Conservation (phyloP, 2,797 vertebrate species). For the Ataeniobius toweri region DNA sequence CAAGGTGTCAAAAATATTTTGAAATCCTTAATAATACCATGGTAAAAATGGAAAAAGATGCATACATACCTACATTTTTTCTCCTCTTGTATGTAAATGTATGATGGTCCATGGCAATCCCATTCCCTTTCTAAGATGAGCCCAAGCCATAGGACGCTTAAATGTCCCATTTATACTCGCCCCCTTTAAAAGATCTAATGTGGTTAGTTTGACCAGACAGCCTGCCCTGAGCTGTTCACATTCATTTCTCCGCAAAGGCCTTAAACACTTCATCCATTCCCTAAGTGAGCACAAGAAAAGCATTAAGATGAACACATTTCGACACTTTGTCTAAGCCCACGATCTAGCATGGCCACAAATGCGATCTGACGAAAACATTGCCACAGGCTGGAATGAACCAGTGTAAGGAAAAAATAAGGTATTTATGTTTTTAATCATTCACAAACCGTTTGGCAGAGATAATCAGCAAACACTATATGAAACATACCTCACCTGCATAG, state of each 20-base stretch:
- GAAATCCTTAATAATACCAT: not conserved
- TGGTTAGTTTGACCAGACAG: conserved; percentile 74
- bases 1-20: conserved; percentile 5
- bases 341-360: conserved; percentile 29
- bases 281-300: conserved; percentile 19
- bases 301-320: conserved; percentile 38
- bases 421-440: not conserved
- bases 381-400: conserved; percentile 35
- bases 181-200: conserved; percentile 65
- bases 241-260: conserved; percentile 51
- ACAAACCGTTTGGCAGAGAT: not conserved
- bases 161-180: conserved; percentile 77
- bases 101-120: conserved; percentile 78
- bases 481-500: not conserved
- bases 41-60: conserved; percentile 37
- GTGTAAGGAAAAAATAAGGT: not conserved
- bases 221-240: conserved; percentile 66
- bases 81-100: conserved; percentile 75
- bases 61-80: conserved; percentile 81
- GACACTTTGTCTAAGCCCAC: conserved; percentile 42
- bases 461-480: not conserved
- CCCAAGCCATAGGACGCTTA: conserved; percentile 51
- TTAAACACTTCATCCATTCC: conserved; percentile 40
- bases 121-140: conserved; percentile 65
- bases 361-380: conserved; percentile 28